A percentile compares a stretch with the other conserved stretches of the same genome.
Evolutionary conservation across 2,888 invertebrate species (phyloP).

Genomic region (Platypus cylindrus): DNA sequence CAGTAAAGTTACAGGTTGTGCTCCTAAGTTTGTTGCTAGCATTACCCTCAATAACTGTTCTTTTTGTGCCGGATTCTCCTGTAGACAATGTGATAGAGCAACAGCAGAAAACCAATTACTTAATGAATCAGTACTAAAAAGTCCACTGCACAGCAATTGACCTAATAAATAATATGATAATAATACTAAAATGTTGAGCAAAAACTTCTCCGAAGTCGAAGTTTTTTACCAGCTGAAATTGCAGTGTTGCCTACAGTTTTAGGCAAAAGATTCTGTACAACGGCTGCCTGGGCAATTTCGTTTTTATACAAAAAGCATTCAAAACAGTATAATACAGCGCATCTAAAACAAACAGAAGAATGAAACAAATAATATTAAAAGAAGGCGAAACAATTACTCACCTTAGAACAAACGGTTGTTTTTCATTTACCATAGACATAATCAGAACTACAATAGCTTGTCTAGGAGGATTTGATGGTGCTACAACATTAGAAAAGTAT

Average conservation of each 20-base stretch:
- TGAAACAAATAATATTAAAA: neutral
- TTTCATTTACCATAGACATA: constrained; percentile 98
- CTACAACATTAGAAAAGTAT: constrained; percentile 77
- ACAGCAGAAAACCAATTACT: constrained; percentile 95
- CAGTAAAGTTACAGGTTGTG: constrained; percentile 77
- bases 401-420: constrained; percentile 68
- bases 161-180: constrained; percentile 41
- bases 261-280: constrained; percentile 87
- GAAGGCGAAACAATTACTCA: constrained; percentile 1
- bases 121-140: constrained; percentile 76
- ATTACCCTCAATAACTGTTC: constrained; percentile 86
- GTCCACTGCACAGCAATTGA: constrained; percentile 83
- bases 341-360: constrained; percentile 41
- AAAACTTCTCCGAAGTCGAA: too few species aligned
- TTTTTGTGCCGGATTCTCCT: constrained; percentile 74
- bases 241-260: constrained; percentile 55
- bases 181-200: neutral
- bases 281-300: constrained; percentile 71
- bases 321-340: constrained; percentile 94
- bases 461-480: constrained; percentile 85
- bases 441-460: constrained; percentile 88
- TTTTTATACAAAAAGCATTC: constrained; percentile 92
- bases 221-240: constrained; percentile 49
- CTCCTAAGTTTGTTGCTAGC: constrained; percentile 70
- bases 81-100: constrained; percentile 78